Percentiles rank a stretch among this genome's conserved stretches.
These are phyloP conservation scores for Mionectes macconnelli DNA, from an alignment of 2,113 vertebrate species.

Conservation along the genomic window DNA sequence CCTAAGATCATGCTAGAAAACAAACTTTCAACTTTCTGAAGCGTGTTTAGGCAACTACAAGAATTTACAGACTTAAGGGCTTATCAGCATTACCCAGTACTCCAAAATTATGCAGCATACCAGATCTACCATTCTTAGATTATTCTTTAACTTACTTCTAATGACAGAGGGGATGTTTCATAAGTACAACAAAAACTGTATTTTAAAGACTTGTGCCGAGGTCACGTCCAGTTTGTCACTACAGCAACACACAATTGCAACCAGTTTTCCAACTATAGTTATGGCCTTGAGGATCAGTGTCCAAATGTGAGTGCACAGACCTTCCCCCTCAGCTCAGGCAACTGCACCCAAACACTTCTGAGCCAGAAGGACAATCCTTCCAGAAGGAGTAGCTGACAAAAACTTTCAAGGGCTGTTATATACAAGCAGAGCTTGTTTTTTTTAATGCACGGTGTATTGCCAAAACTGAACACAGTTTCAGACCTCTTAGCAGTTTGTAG, in stretches of 20 bases:
- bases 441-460: neutral
- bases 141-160: neutral
- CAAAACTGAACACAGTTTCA: neutral
- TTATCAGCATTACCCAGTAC: neutral
- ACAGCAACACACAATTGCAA: neutral
- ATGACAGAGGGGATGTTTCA: neutral
- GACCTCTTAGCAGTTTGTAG: neutral
- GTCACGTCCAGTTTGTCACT: neutral
- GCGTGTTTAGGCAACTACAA: neutral
- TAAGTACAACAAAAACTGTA: neutral
- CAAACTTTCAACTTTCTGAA: neutral
- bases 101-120: accelerated
- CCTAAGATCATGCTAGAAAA: neutral
- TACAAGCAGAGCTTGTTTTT: neutral
- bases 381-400: neutral
- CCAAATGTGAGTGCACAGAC: neutral
- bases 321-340: neutral
- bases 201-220: neutral
- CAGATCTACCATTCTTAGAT: neutral
- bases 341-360: neutral
- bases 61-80: neutral
- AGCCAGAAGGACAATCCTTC: neutral
- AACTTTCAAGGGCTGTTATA: neutral
- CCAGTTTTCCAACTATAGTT: neutral
- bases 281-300: conserved; percentile 4